Conservation (phyloP, 1,140 invertebrate genomes). For the Hyles euphorbiae region DNA sequence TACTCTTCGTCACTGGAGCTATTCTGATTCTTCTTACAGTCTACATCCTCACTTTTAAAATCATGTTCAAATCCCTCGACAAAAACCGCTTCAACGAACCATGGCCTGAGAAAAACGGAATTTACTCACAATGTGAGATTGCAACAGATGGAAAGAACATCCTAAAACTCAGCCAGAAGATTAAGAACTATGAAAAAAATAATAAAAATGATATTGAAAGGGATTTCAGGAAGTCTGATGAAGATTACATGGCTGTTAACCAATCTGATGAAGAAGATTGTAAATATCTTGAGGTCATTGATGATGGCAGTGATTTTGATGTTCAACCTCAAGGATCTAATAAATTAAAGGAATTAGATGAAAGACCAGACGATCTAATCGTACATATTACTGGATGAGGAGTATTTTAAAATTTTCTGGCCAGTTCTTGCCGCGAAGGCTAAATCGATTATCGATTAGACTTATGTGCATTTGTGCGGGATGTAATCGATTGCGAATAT, state of each 20-base stretch:
- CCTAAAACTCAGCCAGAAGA: conserved; percentile 22
- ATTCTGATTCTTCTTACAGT: conserved; percentile 41
- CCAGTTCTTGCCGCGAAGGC: no score
- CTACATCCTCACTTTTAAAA: conserved; percentile 56
- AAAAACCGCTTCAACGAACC: conserved; percentile 28
- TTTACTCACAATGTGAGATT: conserved; percentile 63
- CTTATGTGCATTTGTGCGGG: no score
- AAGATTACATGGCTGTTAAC: conserved; percentile 34
- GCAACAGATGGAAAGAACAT: conserved; percentile 42
- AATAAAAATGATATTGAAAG: neutral
- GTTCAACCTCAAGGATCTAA: neutral
- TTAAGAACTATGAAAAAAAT: conserved; percentile 7
- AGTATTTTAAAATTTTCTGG: no score
- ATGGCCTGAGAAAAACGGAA: conserved; percentile 38
- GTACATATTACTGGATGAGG: no score
- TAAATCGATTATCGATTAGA: no score
- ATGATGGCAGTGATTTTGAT: conserved; percentile 53
- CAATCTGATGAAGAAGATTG: conserved; percentile 57
- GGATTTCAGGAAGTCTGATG: conserved; percentile 38
- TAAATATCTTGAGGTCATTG: conserved; percentile 64
- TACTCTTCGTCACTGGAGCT: conserved; percentile 75
- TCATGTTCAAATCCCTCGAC: conserved; percentile 53
- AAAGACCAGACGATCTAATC: no score
- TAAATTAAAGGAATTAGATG: conserved; percentile 6
- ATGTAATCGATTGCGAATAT: no score